Conservation (phyloP, 2,113 vertebrate species). For the Phyllostomus hastatus region DNA sequence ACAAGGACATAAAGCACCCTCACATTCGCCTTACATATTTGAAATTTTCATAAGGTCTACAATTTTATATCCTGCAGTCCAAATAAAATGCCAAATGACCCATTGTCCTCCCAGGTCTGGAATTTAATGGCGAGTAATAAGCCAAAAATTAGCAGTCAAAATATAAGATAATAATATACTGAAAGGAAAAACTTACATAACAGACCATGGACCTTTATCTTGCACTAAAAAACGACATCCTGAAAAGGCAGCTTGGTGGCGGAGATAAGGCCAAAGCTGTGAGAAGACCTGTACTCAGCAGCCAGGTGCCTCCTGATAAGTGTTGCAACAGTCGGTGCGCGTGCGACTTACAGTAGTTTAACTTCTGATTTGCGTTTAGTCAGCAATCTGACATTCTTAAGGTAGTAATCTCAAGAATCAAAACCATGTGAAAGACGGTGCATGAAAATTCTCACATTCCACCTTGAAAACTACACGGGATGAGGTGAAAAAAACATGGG, state of each 20-base stretch:
- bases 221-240: background rate
- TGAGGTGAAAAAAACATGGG: rapidly evolving
- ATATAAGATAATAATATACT: background rate
- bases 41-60: background rate
- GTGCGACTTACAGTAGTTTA: background rate
- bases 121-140: background rate
- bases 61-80: background rate
- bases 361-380: background rate
- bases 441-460: background rate
- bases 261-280: background rate
- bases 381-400: conserved; percentile 29
- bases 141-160: background rate
- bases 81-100: background rate
- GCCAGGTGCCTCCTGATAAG: background rate
- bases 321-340: background rate
- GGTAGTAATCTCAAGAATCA: background rate
- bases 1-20: background rate
- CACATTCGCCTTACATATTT: background rate
- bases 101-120: background rate
- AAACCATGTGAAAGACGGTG: background rate
- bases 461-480: background rate
- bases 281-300: background rate
- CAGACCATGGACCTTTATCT: background rate
- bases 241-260: background rate
- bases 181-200: background rate